Evolutionary conservation across 1,140 invertebrate species (phyloP), one percentile per base, ranked within the genome.

Genomic region (Solenopsis fugax): DNA sequence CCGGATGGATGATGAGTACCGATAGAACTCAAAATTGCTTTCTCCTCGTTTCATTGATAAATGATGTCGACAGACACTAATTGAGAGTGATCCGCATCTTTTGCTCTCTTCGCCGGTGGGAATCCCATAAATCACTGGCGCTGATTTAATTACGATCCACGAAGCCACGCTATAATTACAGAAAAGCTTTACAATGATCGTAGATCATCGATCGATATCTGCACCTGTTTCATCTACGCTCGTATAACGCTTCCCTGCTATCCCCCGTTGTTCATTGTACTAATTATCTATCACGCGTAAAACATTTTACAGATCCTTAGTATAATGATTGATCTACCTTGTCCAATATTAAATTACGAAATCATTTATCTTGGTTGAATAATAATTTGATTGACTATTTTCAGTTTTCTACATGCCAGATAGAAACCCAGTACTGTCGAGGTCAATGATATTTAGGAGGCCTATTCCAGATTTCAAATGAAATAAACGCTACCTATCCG

Each of bases 41-140:
- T 88, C 37, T 73, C 69, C 37, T 41, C 75, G 13, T 58, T 72
- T 65, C 78, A 12, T 62, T 89, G 84, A 90, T 85, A 82, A 87
- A 90, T 84, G 80, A 64, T 56, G 67, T 45, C 72, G 34, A 50
- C 34, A 37, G 72, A 80, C 78, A 62, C 29, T 89, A 85, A 90
- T 87, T 72, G 73, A 84, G 60, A 60, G 29, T 65, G 82, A 87
- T 77, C 62, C 34, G 64, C 80, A 73, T 48, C 80, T 76, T 90
- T 90, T 80, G 72, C 80, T 67, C 45, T 34, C 52, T 45, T 13
- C 45, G 54, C 37, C 18, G 52, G n/a, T 82, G 71, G 48, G n/a
- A 86, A 64, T 62, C 45, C 9, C 75, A 89, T 90, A 89, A 90
- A 87, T 90, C 88, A 89, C 29, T 67, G 62, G 64, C 86, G 82